Percentiles rank a stretch among this genome's conserved stretches.
These are phyloP conservation scores for Mastigias papua DNA, from an alignment of 30 jellyfish, hydroid and myxozoan species.

Conservation along the genomic window DNA sequence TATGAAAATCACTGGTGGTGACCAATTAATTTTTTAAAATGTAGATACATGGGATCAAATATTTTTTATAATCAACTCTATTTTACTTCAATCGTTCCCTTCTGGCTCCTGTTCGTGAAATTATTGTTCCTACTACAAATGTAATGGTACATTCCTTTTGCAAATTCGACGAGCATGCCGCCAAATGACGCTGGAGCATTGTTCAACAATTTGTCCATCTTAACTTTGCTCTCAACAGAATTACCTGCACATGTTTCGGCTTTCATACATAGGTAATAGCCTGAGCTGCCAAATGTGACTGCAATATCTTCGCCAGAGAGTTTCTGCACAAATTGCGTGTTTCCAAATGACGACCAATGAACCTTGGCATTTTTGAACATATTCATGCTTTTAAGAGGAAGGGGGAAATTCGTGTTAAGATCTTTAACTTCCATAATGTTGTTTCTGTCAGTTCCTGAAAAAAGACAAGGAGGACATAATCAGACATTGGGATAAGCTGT, in stretches of 20 bases:
- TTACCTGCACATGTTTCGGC: slow-evolving; percentile 64
- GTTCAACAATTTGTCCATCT: slow-evolving; percentile 78
- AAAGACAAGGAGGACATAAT: neutral
- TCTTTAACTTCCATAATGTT: slow-evolving; percentile 80
- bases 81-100: slow-evolving; percentile 73
- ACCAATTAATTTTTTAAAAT: neutral
- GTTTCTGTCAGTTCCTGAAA: slow-evolving; percentile 92
- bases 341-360: slow-evolving; percentile 67
- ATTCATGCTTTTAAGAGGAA: slow-evolving; percentile 77
- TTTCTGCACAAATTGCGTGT: slow-evolving; percentile 2
- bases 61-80: neutral
- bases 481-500: neutral
- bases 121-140: slow-evolving; percentile 90
- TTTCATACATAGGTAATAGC: slow-evolving; percentile 81
- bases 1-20: too few species aligned
- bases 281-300: slow-evolving; percentile 79
- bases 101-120: slow-evolving; percentile 92
- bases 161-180: slow-evolving; percentile 84
- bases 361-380: slow-evolving; percentile 79
- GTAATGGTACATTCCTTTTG: slow-evolving; percentile 77
- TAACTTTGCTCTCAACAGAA: slow-evolving; percentile 66
- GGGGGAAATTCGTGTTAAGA: slow-evolving; percentile 81
- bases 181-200: slow-evolving; percentile 98
- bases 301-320: slow-evolving; percentile 76
- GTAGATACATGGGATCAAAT: neutral